Evolutionary conservation across 2,113 vertebrate genomes (phyloP), one percentile per base, ranked within the genome.

Genomic region (Dolichotis patagonum): DNA sequence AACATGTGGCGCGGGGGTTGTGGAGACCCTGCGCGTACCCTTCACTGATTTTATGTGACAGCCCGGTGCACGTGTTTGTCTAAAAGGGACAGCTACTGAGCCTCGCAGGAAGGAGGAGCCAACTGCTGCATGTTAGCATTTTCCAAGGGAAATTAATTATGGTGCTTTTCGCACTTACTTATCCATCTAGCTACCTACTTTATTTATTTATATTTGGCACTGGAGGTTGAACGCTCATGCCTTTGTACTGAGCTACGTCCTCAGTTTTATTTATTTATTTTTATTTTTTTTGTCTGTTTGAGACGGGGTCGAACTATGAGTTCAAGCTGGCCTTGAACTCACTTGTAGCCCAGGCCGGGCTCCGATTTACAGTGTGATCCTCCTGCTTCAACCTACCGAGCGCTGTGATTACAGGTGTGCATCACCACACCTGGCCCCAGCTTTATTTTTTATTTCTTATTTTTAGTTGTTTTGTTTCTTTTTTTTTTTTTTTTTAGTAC

Each of bases 101-200:
- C 22, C 46, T 38, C 81, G 62, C 62, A 26, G 38, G 24, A 80
- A 73, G 63, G 84, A 90, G 26, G 54, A 56, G 63, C 56, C 30
- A 14, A 43, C 81, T 52, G 32, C 67, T 38, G 58, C 49, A 24
- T 77, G 24, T 92, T 63, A 54, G 81, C 49, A 67, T 56, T 85
- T 90, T 94, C 54, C 24, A 67, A 94, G 35, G 56, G 71, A 65
- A 92, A n/a, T 82, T 65, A 80, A 94, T 35, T 30, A 17, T 85
- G 80, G 81, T 32, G 8, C 77, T 52, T 80, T 78, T 80, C 49
- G 46, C 11, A 77, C 14, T 46, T 77, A 77, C 30, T 12, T 46
- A 28, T 77, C 12, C 26, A 26, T 1, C 12, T 43, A 24, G 1
- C 11, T 73, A 38, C 17, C 22, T 71, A 22, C 3, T 41, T 65